Base-by-base conservation (phyloP, 2,113 vertebrate species). In the Capricornis sumatraensis region DNA sequence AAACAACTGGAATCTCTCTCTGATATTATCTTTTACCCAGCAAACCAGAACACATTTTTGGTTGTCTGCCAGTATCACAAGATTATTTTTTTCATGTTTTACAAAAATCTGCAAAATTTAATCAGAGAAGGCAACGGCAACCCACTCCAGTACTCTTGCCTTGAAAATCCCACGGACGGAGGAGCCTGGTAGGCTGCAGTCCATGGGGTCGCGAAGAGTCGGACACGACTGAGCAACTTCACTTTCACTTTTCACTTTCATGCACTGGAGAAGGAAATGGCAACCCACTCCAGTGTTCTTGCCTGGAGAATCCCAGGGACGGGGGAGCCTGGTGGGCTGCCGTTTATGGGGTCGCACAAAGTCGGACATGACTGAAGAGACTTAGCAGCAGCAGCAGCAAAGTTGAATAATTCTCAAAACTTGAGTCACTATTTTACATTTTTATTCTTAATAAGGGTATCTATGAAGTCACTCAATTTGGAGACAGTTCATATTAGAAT, bases 401-500 rank as follows among this genome's bases (percentile, higher is more conserved):
- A 71, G 19, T 88, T 96, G 60, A 89, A 28, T 94, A 76, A 94
- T 60, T 96, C 7, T 47, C 76, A 90, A 86, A 94, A 82, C 53
- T 81, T 96, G 87, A 96, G 12, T 21, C 87, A 96, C 7, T 95
- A 89, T 79, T 89, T 82, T 55, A 92, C 0, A 89, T 74, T 89
- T 96, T 93, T 89, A 95, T 47, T 91, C 23, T 82, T 64, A 82
- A 57, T 45, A 89, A 85, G 17, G 25, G 78, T 85, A 60, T 64
- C 91, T 93, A 78, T 76, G 28, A 96, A 87, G 17, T 92, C 8
- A 89, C 4, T 95, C 17, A 76, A 95, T 57, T 83, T 89, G 81
- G 47, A 16, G n/a, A 30, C 21, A 96, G 60, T 43, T 16, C 27
- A 25, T 93, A 79, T 53, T 83, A 93, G 9, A 97, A 91, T 87